Evolutionary conservation across 2,797 vertebrate genomes (phyloP), one percentile per base, ranked within the genome.

Genomic region (Gambelia wislizenii): DNA sequence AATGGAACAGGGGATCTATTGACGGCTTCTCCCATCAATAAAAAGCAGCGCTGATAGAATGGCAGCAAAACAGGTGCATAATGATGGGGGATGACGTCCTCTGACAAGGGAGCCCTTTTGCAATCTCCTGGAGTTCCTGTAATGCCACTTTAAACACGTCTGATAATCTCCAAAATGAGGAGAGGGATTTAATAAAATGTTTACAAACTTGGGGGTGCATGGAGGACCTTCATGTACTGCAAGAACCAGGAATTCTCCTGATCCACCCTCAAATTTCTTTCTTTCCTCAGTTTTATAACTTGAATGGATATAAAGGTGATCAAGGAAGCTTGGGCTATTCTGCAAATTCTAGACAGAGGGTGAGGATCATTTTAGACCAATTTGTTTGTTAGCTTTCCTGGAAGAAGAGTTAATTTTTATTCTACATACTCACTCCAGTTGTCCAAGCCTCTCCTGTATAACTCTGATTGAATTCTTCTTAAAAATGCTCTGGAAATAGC

Each of bases 401-500:
- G 89, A 9, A 52, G 49, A 93, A 83, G 7, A 14, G 0, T 1
- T 42, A 69, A 33, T 78, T 93, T 91, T 86, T 91, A 49, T 78
- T 94, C 91, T 2, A 20, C 86, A 76, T 86, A 82, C n/a, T 76
- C 80, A 52, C 69, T 67, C 92, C 44, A 87, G 7, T 86, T 93
- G n/a, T 52, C 44, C 88, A 83, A 27, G 33, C 2, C 80, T 82
- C 70, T 2, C 67, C 22, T 85, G 92, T 82, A 76, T 81, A 77
- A 56, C 13, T 79, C 84, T 27, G 36, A 92, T 79, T 13, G 70
- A 91, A 87, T 56, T 87, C 42, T 83, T 39, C 30, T 80, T 10
- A 74, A 83, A 80, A 92, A 69, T 30, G 88, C 10, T 89, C 5
- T 54, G 93, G 91, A 92, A 95, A 86, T 67, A 75, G 90, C 72